phyloP scores from a whole-genome alignment of 2,888 invertebrate genomes.

The Drosophila monieri region DNA sequence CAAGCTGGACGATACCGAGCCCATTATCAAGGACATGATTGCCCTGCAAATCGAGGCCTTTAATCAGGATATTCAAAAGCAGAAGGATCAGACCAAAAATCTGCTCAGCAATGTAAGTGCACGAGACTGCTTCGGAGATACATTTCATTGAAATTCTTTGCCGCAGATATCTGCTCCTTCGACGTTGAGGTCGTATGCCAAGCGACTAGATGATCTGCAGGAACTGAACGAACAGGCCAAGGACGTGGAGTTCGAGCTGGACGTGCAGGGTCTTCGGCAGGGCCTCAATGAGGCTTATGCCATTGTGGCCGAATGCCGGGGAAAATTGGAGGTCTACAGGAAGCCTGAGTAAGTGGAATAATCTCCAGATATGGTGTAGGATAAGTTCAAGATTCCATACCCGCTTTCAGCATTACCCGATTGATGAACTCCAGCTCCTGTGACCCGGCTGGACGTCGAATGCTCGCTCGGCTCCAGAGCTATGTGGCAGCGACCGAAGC shows the following conservation, averaged over 20 bases:
- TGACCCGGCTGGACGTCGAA: constrained; percentile 84
- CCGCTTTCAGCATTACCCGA: constrained; percentile 71
- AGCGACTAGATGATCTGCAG: constrained; percentile 85
- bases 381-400: too few species aligned
- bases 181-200: constrained; percentile 85
- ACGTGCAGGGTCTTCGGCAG: constrained; percentile 85
- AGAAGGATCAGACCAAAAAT: constrained; percentile 85
- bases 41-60: constrained; percentile 88
- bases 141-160: background rate
- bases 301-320: constrained; percentile 82
- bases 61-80: constrained; percentile 87
- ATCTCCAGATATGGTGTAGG: background rate
- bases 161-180: constrained; percentile 85
- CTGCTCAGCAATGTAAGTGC: constrained; percentile 78
- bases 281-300: constrained; percentile 84
- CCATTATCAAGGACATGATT: constrained; percentile 86
- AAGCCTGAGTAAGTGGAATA: constrained; percentile 78
- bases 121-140: background rate
- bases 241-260: constrained; percentile 87
- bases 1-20: constrained; percentile 65
- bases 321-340: constrained; percentile 80
- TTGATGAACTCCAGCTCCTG: constrained; percentile 71
- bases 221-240: constrained; percentile 87
- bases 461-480: constrained; percentile 88
- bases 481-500: constrained; percentile 89